Evolutionary conservation across 2,888 invertebrate genomes (phyloP).

Genomic region (Malthinus flaveolus): DNA sequence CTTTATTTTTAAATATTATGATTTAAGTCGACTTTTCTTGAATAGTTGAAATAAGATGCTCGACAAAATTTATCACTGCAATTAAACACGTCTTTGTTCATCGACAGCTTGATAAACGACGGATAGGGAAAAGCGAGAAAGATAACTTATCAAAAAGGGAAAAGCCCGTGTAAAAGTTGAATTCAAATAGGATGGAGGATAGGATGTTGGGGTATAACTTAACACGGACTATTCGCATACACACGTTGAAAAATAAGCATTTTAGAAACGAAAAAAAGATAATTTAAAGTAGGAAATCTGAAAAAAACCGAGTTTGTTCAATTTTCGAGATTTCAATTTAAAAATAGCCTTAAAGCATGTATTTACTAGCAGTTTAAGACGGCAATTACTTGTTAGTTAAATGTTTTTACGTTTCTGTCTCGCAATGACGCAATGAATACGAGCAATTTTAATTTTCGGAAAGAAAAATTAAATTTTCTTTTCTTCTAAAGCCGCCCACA

Average conservation of each 20-base stretch:
- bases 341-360: too few species aligned
- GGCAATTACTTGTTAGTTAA: too few species aligned
- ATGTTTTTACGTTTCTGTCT: too few species aligned
- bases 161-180: slow-evolving; percentile 2
- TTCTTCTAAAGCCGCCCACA: too few species aligned
- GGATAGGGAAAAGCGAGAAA: slow-evolving; percentile 5
- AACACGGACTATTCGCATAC: slow-evolving; percentile 1
- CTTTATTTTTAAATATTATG: neutral
- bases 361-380: too few species aligned
- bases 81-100: slow-evolving; percentile 8
- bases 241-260: neutral
- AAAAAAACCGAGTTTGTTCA: too few species aligned
- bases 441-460: too few species aligned
- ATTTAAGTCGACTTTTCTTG: slow-evolving; percentile 2
- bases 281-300: too few species aligned
- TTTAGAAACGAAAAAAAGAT: too few species aligned
- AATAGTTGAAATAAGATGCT: slow-evolving; percentile 5
- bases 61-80: slow-evolving; percentile 4
- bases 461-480: too few species aligned
- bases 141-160: slow-evolving; percentile 5
- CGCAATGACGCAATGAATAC: too few species aligned
- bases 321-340: too few species aligned
- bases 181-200: slow-evolving; percentile 1
- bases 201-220: neutral
- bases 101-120: slow-evolving; percentile 7